Evolutionary conservation across 2,113 vertebrate species (phyloP).

Genomic region (Panthera uncia): DNA sequence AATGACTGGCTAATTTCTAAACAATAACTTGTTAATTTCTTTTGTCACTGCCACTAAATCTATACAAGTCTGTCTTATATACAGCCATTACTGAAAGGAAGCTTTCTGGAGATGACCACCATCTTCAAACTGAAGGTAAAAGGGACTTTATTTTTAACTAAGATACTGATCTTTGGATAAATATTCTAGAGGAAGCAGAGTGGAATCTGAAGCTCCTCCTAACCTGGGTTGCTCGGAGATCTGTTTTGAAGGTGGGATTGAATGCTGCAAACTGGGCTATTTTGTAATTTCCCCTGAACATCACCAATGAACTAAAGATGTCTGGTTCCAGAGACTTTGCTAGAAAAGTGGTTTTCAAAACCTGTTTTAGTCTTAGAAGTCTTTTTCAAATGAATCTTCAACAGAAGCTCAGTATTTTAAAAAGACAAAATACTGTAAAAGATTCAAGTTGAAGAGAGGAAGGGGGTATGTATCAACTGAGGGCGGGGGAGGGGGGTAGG

Average conservation of each 20-base stretch:
- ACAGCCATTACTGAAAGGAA: not conserved
- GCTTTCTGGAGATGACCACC: not conserved
- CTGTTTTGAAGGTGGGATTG: not conserved
- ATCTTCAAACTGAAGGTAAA: not conserved
- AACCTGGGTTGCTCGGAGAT: not conserved
- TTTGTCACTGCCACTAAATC: not conserved
- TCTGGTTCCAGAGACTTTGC: slow-evolving; percentile 14
- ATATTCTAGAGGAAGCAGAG: not conserved
- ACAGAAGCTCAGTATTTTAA: not conserved
- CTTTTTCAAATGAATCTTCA: slow-evolving; percentile 28
- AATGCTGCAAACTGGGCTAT: not conserved
- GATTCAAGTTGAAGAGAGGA: not conserved
- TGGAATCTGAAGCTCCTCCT: not conserved
- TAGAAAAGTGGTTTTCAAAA: not conserved
- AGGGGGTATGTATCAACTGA: not conserved
- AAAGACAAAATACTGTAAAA: not conserved
- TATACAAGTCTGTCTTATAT: not conserved
- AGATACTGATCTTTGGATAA: not conserved
- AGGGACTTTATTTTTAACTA: not conserved
- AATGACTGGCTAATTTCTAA: not conserved
- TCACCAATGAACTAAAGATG: not conserved
- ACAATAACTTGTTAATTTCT: not conserved
- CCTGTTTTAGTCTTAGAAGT: not conserved
- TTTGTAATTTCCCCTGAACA: not conserved
- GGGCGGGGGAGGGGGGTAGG: not conserved